These are phyloP conservation scores for Marmota flaviventris DNA, from an alignment of 2,113 vertebrate species.

Conservation along the genomic window DNA sequence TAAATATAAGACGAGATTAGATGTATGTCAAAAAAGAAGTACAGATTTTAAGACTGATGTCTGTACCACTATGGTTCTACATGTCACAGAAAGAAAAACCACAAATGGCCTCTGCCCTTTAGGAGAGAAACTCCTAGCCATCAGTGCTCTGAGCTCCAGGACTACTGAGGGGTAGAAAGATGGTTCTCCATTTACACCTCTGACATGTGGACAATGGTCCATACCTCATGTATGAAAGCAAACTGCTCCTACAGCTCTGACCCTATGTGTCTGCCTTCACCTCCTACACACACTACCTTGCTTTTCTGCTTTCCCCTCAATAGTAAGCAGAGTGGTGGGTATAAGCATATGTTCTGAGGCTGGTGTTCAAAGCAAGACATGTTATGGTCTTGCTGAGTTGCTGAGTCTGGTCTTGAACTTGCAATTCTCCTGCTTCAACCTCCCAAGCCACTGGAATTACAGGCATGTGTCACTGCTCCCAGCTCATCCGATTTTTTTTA, in stretches of 20 bases:
- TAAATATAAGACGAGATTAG: not conserved
- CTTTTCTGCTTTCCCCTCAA: not conserved
- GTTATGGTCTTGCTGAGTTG: not conserved
- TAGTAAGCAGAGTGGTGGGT: not conserved
- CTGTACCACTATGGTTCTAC: not conserved
- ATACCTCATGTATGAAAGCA: not conserved
- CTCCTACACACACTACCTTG: not conserved
- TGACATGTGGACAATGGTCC: not conserved
- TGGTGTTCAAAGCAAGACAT: not conserved
- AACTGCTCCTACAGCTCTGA: too few relatives aligned
- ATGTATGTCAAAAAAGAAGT: not conserved
- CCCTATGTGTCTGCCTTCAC: too few relatives aligned
- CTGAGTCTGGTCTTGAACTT: too few relatives aligned
- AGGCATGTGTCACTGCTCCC: too few relatives aligned
- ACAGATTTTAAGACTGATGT: not conserved
- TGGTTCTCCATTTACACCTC: not conserved
- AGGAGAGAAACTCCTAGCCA: not conserved
- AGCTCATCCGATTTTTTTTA: too few relatives aligned
- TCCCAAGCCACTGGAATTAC: too few relatives aligned
- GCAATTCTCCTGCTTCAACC: too few relatives aligned
- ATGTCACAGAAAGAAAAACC: not conserved
- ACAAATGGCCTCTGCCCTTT: not conserved
- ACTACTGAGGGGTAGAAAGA: not conserved
- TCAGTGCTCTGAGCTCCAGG: not conserved
- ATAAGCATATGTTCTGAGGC: rapidly evolving